Base-by-base conservation (phyloP, 2,888 invertebrate species). In the Patella depressa region DNA sequence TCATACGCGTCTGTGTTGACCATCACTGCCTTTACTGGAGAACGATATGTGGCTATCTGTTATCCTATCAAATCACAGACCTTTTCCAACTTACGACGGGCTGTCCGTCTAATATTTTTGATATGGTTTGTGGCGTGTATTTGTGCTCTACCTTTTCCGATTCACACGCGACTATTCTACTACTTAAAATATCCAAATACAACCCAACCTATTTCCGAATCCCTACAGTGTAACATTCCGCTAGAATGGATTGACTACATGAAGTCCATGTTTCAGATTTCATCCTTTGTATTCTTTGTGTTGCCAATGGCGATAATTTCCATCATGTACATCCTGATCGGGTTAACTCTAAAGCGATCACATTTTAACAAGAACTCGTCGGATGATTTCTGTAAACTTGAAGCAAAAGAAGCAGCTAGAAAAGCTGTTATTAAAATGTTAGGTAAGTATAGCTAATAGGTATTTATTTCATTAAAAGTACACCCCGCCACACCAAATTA, bases 1-100 rank as follows among this genome's bases (percentile, higher is more conserved):
- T 96, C 96, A 0, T 97, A 97, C 91, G 96, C 96, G 0, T 97
- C 97, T 0, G 96, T 97, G 71, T 92, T 97, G 88, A 97, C 97
- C 24, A 97, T 98, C 85, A 96, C 97, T 70, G 96, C 97, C 2
- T 97, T 98, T 92, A 97, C 97, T 0, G 94, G 96, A 92, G 97
- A 97, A 92, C 94, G 97, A 71, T 93, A 97, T 93, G 92, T 97
- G 81, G 97, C 97, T 53, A 97, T 97, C 88, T 97, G 97, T 89
- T 95, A 97, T 91, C 97, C 97, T 0, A 92, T 97, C 69, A 95
- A 95, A 88, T 93, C 95, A 79, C 95, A 96, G 91, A 94, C 95
- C 71, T 95, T 97, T 94, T 95, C 96, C 0, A 96, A 96, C 2
- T 93, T 96, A 55, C 94, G 95, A 73, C 93, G 97, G 29, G 96